Percentiles rank a stretch among this genome's conserved stretches.
phyloP scores from a whole-genome alignment of 2,797 vertebrate genomes.

The Sebastes kiyomatsui region DNA sequence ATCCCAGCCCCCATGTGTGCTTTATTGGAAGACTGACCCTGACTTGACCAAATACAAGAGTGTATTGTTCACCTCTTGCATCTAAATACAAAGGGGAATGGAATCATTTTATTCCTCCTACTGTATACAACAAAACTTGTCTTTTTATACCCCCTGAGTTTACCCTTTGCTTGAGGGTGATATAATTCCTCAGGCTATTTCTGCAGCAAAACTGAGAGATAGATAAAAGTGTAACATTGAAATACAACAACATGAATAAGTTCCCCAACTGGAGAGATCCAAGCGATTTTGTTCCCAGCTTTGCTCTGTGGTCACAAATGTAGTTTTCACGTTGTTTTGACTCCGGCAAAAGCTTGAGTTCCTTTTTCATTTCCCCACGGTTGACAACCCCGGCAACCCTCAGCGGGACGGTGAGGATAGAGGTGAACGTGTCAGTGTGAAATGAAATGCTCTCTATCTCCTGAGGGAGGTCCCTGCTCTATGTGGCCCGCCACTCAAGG shows the following conservation, averaged over 20 bases:
- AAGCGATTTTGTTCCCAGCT: constrained; percentile 54
- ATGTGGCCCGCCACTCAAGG: constrained; percentile 67
- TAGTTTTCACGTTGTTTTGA: constrained; percentile 75
- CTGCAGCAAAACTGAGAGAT: constrained; percentile 23
- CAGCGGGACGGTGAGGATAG: constrained; percentile 69
- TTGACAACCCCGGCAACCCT: constrained; percentile 74
- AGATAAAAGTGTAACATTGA: constrained; percentile 23
- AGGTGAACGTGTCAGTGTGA: constrained; percentile 80
- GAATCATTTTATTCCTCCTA: constrained; percentile 46
- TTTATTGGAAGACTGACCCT: constrained; percentile 71
- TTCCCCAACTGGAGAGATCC: constrained; percentile 55
- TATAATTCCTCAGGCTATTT: constrained; percentile 49
- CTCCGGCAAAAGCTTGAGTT: constrained; percentile 57
- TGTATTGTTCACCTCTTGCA: constrained; percentile 45
- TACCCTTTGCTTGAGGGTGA: constrained; percentile 49
- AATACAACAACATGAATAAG: constrained; percentile 60
- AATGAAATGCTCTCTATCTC: constrained; percentile 80
- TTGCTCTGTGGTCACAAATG: constrained; percentile 73
- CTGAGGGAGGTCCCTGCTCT: constrained; percentile 65
- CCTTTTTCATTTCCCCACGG: constrained; percentile 70
- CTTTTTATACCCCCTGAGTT: constrained; percentile 46
- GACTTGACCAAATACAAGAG: constrained; percentile 66
- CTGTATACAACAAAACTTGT: constrained; percentile 37
- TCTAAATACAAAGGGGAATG: constrained; percentile 50
- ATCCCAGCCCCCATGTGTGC: constrained; percentile 39